These are phyloP conservation scores for Galeopsomyia nigrocyanea DNA, from an alignment of 2,888 invertebrate genomes.

Conservation along the genomic window DNA sequence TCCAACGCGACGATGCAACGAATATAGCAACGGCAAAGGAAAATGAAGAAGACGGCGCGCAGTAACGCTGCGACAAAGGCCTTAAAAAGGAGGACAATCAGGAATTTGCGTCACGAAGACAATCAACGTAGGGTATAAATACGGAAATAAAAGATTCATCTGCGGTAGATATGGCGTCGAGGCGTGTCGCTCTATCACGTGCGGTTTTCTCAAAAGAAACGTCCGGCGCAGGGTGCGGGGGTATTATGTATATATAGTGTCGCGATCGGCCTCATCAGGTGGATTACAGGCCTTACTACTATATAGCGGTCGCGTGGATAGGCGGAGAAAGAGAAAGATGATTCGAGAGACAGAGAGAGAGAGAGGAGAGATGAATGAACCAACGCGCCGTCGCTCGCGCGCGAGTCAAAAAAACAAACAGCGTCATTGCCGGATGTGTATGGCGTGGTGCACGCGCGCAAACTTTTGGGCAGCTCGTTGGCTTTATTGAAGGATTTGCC, in stretches of 20 bases:
- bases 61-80: no score
- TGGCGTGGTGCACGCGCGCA: background rate
- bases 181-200: slow-evolving; percentile 27
- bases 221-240: no score
- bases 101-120: slow-evolving; percentile 41
- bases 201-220: background rate
- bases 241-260: slow-evolving; percentile 55
- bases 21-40: no score
- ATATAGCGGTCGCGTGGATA: slow-evolving; percentile 66
- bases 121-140: slow-evolving; percentile 26
- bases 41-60: no score
- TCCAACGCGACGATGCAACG: no score
- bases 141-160: background rate
- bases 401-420: no score
- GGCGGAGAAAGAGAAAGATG: slow-evolving; percentile 58
- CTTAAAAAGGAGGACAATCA: slow-evolving; percentile 16
- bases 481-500: no score
- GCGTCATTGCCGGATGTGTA: slow-evolving; percentile 44
- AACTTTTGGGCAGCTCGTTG: no score
- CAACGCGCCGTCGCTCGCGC: slow-evolving; percentile 52
- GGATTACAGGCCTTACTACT: slow-evolving; percentile 66
- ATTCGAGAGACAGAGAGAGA: slow-evolving; percentile 50
- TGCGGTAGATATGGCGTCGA: slow-evolving; percentile 15
- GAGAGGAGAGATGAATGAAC: slow-evolving; percentile 53
- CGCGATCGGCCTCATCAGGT: slow-evolving; percentile 67